Percentiles rank a stretch among this genome's conserved stretches.
phyloP scores from a whole-genome alignment of 2,113 vertebrate species.

The Phaethornis superciliosus region DNA sequence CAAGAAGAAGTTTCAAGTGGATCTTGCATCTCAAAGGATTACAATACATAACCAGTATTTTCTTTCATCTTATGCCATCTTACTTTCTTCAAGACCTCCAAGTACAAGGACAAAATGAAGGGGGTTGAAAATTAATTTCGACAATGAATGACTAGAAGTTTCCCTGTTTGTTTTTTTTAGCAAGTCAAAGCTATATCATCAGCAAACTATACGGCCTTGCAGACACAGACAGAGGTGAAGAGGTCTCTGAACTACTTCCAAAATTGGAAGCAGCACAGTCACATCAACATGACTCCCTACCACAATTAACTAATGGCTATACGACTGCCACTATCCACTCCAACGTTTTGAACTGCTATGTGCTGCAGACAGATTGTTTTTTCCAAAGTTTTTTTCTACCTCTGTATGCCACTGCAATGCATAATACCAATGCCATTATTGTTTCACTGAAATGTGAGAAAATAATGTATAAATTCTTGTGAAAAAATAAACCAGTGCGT shows the following conservation, averaged over 20 bases:
- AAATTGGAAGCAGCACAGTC: constrained; percentile 35
- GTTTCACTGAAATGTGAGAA: not conserved
- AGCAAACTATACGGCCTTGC: constrained; percentile 10
- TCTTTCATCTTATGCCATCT: constrained; percentile 39
- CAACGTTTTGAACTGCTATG: not conserved
- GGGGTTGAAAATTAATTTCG: constrained; percentile 51
- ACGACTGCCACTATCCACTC: not conserved
- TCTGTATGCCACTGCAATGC: not conserved
- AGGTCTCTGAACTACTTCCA: constrained; percentile 51
- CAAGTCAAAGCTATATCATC: constrained; percentile 52
- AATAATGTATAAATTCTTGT: not conserved
- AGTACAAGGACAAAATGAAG: constrained; percentile 16
- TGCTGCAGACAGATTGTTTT: not conserved
- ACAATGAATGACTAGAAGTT: constrained; percentile 49
- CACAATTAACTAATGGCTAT: constrained; percentile 19
- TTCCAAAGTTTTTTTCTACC: not conserved
- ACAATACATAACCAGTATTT: not conserved
- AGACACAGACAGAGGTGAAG: constrained; percentile 55
- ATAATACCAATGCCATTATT: not conserved
- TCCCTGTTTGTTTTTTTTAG: not conserved
- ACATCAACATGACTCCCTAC: not conserved
- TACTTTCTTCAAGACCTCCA: constrained; percentile 1
- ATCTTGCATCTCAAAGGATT: not conserved
- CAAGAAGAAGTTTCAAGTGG: not conserved
- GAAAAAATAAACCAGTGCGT: not conserved